phyloP scores from a whole-genome alignment of 1,140 invertebrate species.

The Brachionus rotundiformis region DNA sequence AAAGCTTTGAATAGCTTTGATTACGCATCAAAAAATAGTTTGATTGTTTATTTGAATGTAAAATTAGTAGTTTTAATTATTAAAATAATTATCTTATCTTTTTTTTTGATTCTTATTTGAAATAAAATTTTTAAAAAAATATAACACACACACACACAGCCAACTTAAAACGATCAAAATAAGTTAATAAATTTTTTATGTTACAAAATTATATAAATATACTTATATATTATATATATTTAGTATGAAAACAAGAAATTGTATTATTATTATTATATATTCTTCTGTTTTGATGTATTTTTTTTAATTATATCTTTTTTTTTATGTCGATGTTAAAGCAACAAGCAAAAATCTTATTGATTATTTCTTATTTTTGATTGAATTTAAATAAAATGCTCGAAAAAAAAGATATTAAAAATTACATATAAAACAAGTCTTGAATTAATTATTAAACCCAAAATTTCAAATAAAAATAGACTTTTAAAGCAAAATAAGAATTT shows the following conservation, averaged over 20 bases:
- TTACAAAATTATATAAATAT: too few species aligned
- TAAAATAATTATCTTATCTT: constrained; percentile 24
- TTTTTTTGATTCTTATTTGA: constrained; percentile 35
- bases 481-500: too few species aligned
- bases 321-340: background rate
- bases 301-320: background rate
- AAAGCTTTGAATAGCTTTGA: constrained; percentile 34
- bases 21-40: background rate
- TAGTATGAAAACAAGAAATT: background rate
- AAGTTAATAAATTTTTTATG: too few species aligned
- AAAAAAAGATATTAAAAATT: too few species aligned
- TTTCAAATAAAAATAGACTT: too few species aligned
- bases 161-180: too few species aligned
- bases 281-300: constrained; percentile 6
- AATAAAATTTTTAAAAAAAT: constrained; percentile 18
- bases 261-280: background rate
- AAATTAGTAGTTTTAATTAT: constrained; percentile 28
- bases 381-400: background rate
- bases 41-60: constrained; percentile 30
- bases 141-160: background rate
- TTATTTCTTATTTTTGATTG: background rate
- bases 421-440: too few species aligned
- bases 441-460: too few species aligned
- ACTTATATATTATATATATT: too few species aligned
- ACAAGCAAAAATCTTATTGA: background rate